phyloP scores from a whole-genome alignment of 1,140 invertebrate species.

The Diachasma alloeum region DNA sequence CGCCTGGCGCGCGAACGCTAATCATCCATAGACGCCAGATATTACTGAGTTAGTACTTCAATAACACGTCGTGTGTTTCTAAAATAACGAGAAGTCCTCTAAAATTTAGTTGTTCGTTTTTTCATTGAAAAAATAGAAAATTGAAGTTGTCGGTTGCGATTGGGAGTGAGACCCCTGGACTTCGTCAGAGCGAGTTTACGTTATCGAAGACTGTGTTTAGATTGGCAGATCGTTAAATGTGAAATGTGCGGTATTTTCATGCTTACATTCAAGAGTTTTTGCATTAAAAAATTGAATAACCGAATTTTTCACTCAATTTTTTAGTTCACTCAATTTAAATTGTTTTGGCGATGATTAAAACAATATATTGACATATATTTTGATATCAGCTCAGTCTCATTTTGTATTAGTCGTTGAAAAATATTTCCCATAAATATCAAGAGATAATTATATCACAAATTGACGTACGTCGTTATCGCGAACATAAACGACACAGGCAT shows the following conservation, averaged over 20 bases:
- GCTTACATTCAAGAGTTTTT: slow-evolving; percentile 1
- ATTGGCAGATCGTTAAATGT: slow-evolving; percentile 19
- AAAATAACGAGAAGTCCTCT: neutral
- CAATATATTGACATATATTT: too few relatives aligned
- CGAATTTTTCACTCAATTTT: neutral
- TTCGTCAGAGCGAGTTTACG: slow-evolving; percentile 21
- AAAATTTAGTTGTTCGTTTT: too few relatives aligned
- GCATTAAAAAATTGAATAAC: neutral
- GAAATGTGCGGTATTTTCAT: neutral
- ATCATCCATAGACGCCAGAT: neutral
- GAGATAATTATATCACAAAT: neutral
- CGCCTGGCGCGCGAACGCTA: slow-evolving; percentile 27
- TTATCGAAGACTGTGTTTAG: slow-evolving; percentile 11
- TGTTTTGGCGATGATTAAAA: too few relatives aligned
- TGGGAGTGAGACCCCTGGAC: neutral
- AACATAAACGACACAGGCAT: neutral
- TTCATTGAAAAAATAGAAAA: too few relatives aligned
- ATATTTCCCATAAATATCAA: neutral
- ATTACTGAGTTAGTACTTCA: neutral
- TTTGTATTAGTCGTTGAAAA: neutral
- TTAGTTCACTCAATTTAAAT: too few relatives aligned
- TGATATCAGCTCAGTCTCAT: too few relatives aligned
- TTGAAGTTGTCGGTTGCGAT: too few relatives aligned
- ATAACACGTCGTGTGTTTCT: neutral
- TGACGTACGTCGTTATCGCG: neutral